Evolutionary conservation across 2,113 vertebrate species (phyloP), one percentile per base, ranked within the genome.

Genomic region (Girardinichthys multiradiatus): DNA sequence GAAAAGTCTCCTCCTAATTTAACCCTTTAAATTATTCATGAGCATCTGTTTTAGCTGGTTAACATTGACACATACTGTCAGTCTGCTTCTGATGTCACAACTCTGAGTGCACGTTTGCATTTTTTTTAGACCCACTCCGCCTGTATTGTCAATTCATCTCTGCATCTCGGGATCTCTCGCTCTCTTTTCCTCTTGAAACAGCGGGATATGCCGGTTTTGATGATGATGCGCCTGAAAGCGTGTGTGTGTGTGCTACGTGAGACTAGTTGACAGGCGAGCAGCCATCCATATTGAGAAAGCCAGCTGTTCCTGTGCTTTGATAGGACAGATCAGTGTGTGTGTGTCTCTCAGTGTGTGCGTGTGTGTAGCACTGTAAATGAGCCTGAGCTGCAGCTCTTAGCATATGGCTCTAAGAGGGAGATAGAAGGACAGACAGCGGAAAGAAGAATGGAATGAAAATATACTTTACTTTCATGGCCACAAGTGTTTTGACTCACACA

Each of bases 221-320:
- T 82, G 76, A 68, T 70, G 68, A 74, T 60, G 70, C 24, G 21
- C 48, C 48, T 54, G 48, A 24, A n/a, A 10, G 60, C 72, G 62
- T 68, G n/a, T 77, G 72, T 57, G 17, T 57, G 31, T 62, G 67
- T 30, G 17, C 19, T 57, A 57, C 68, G 59, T 79, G 71, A 84
- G 82, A 77, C 73, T 73, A 68, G 85, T 86, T 91, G 90, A 90
- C 89, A 89, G 80, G 86, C 75, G 39, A 82, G 89, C 86, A 91
- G 86, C 88, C 87, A 89, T 90, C 89, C 89, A 88, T 91, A 89
- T 90, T 85, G 81, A 86, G 85, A 68, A 58, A 77, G 85, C 86
- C 91, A 92, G 91, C 87, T 92, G 90, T 88, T 89, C 84, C 66
- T 57, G 39, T 88, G 76, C 89, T 90, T 90, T 90, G 86, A 89